Evolutionary conservation across 2,888 invertebrate species (phyloP), one percentile per base, ranked within the genome.

Genomic region (Cataglyphis altisquamis): DNA sequence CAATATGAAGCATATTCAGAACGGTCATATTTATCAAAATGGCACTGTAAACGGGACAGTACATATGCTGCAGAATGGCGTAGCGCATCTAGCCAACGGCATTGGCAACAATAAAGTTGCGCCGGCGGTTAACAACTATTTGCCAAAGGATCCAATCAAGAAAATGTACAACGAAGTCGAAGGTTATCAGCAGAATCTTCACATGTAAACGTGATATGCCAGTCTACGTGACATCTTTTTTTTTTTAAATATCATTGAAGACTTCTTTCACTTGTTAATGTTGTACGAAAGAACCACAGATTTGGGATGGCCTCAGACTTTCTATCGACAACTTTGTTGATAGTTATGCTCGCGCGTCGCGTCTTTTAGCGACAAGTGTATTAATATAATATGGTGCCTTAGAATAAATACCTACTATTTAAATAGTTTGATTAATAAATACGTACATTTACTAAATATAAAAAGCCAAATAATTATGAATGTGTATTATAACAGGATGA

Each of bases 111-210:
- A 94, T 64, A 91, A 92, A 82, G 91, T 94, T 0, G 92, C 91
- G 2, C 93, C 94, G 0, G 92, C 84, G 74, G 91, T 84, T 86
- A 85, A 84, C 60, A 90, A 89, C 32, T 88, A 89, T 81, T 70
- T 90, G 39, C 84, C 90, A 25, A 90, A 85, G 29, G 92, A 94
- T 80, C 90, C 93, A 0, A 85, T 93, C 25, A 92, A 91, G 77
- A 93, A 94, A 84, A 95, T 95, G 95, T 95, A 95, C 89, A 95
- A 95, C 77, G 95, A 95, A 89, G 94, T 95, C 41, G 95, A 95
- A 84, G 93, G 92, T 25, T 95, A 94, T 87, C 93, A 94, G 57
- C 91, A 94, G 73, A 93, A 94, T 66, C 82, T 90, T 68, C 90
- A 90, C 6, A 90, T 90, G 83, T 90, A 84, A 86, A 41, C 39